Conservation (phyloP, 2,797 vertebrate species). For the Amniataba percoides region DNA sequence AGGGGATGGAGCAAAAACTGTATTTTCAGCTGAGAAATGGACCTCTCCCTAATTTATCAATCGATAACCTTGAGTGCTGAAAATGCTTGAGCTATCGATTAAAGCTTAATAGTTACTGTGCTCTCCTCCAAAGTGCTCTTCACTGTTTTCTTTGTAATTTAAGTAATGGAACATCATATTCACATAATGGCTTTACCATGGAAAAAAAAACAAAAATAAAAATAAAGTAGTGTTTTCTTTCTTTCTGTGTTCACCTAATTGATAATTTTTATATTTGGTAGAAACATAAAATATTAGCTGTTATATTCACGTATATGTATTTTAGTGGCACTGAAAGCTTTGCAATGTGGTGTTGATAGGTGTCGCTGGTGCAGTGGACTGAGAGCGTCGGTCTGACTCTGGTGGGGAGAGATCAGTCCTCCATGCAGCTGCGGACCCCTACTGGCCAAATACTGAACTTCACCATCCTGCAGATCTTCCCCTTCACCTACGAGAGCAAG, state of each 20-base stretch:
- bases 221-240: not conserved
- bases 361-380: conserved; percentile 99
- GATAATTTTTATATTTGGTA: not conserved
- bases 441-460: conserved; percentile 98
- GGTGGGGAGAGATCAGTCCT: conserved; percentile 96
- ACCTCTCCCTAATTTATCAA: conserved; percentile 55
- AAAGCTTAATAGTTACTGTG: conserved; percentile 48
- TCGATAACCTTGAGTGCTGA: conserved; percentile 75
- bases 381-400: conserved; percentile 96
- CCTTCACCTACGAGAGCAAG: conserved; percentile 99
- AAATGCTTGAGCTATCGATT: conserved; percentile 71
- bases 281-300: not conserved
- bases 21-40: conserved; percentile 56
- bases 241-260: not conserved
- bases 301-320: not conserved
- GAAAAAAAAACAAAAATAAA: conserved; percentile 42
- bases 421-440: conserved; percentile 98
- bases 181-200: conserved; percentile 34
- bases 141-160: conserved; percentile 36
- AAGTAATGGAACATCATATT: conserved; percentile 46
- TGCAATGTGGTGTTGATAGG: conserved; percentile 82
- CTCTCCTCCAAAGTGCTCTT: conserved; percentile 46
- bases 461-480: conserved; percentile 98
- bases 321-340: conserved; percentile 19
- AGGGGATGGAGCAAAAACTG: conserved; percentile 35